Conservation (phyloP, 2,888 invertebrate genomes). For the Brachynemurus nebulosus region DNA sequence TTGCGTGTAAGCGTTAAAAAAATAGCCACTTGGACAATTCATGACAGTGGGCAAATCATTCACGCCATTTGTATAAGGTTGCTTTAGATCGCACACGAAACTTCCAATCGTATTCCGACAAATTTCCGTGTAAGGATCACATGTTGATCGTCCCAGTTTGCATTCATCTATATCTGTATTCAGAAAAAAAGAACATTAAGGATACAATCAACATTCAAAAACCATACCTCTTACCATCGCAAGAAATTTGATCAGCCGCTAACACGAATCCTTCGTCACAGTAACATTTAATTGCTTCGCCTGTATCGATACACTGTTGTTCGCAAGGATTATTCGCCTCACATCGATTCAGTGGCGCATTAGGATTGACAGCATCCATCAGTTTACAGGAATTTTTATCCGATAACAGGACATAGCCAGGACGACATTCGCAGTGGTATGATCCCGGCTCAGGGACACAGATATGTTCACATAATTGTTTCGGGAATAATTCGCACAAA, state of each 20-base stretch:
- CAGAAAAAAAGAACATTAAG: constrained; percentile 13
- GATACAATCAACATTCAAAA: too few species aligned
- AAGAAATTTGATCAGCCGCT: constrained; percentile 48
- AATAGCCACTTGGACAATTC: constrained; percentile 41
- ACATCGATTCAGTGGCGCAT: constrained; percentile 33
- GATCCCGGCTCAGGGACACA: constrained; percentile 62
- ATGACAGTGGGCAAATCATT: constrained; percentile 20
- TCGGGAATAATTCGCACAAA: constrained; percentile 40
- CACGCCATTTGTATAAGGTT: constrained; percentile 7
- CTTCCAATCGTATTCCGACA: constrained; percentile 43
- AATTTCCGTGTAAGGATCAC: constrained; percentile 29
- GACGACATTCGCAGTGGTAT: constrained; percentile 53
- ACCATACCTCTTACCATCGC: constrained; percentile 47
- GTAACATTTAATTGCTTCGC: constrained; percentile 50
- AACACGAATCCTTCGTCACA: constrained; percentile 58
- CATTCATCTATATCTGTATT: constrained; percentile 49
- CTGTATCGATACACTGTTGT: constrained; percentile 59
- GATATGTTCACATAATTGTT: constrained; percentile 57
- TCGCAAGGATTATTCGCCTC: constrained; percentile 54
- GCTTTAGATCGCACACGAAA: constrained; percentile 33
- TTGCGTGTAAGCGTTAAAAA: constrained; percentile 37
- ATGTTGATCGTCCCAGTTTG: constrained; percentile 32
- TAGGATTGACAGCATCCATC: constrained; percentile 21
- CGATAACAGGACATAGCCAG: constrained; percentile 50
- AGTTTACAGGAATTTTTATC: constrained; percentile 56